These are phyloP conservation scores for Baryphthengus martii DNA, from an alignment of 2,113 vertebrate genomes.

Conservation along the genomic window DNA sequence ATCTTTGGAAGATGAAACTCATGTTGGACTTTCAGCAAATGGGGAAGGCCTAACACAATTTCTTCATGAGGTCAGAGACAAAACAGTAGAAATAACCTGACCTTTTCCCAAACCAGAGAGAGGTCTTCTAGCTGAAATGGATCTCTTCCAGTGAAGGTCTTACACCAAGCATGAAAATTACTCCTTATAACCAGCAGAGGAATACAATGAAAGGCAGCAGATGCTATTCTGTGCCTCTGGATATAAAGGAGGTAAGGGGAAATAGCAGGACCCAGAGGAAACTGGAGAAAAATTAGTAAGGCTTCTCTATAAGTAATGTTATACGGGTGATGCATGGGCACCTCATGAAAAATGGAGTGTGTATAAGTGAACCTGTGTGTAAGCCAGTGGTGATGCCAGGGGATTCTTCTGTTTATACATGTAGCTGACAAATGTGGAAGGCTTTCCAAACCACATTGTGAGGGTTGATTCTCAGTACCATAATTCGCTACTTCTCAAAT, in stretches of 20 bases:
- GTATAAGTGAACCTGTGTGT: background rate
- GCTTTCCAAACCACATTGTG: background rate
- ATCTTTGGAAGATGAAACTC: background rate
- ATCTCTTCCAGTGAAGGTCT: background rate
- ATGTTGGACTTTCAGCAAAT: background rate
- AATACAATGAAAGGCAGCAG: background rate
- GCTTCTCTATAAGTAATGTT: background rate
- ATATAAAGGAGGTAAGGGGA: background rate
- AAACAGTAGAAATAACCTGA: background rate
- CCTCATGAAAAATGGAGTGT: background rate
- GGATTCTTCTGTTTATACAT: background rate
- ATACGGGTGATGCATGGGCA: background rate
- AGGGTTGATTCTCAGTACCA: background rate
- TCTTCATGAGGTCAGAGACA: background rate
- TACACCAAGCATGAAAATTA: background rate
- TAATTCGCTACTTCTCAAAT: background rate
- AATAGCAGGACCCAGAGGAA: background rate
- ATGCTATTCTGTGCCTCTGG: background rate
- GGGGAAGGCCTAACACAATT: background rate
- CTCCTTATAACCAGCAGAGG: background rate
- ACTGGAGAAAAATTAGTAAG: background rate
- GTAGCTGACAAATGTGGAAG: background rate
- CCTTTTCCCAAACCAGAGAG: background rate
- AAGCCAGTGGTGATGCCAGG: background rate
- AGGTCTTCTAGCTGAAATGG: background rate